Conservation (phyloP, 2,113 vertebrate species). For the Actenoides hombroni region DNA sequence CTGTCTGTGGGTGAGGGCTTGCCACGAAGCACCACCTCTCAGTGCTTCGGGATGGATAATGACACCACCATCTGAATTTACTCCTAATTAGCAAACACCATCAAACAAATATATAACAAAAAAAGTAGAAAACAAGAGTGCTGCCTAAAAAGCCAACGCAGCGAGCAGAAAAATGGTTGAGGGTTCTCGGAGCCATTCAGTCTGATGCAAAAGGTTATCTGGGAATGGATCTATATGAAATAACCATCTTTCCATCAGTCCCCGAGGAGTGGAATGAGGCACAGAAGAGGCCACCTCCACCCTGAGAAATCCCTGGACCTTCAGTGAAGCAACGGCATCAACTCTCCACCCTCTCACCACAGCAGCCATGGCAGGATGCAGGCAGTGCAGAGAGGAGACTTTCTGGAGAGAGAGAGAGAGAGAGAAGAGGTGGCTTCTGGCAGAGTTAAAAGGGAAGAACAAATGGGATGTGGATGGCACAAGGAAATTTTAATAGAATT, state of each 20-base stretch:
- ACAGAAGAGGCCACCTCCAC: background rate
- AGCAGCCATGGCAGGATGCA: background rate
- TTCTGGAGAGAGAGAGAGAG: background rate
- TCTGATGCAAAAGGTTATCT: background rate
- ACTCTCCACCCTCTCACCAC: background rate
- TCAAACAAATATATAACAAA: background rate
- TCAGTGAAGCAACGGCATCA: background rate
- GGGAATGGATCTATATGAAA: background rate
- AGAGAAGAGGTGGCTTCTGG: background rate
- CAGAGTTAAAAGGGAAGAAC: background rate
- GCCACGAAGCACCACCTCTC: background rate
- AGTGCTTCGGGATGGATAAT: accelerated
- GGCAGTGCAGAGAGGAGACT: background rate
- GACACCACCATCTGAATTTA: background rate
- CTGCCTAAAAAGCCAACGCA: background rate
- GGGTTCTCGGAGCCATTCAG: background rate
- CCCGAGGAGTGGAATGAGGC: background rate
- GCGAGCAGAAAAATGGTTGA: background rate
- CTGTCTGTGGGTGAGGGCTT: background rate
- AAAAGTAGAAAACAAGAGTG: background rate
- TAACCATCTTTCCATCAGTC: background rate
- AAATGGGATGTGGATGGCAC: background rate
- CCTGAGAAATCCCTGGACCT: background rate
- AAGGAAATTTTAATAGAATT: background rate
- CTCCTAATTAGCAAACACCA: background rate